phyloP scores from a whole-genome alignment of 2,888 invertebrate genomes.

The Pheosia tremula region DNA sequence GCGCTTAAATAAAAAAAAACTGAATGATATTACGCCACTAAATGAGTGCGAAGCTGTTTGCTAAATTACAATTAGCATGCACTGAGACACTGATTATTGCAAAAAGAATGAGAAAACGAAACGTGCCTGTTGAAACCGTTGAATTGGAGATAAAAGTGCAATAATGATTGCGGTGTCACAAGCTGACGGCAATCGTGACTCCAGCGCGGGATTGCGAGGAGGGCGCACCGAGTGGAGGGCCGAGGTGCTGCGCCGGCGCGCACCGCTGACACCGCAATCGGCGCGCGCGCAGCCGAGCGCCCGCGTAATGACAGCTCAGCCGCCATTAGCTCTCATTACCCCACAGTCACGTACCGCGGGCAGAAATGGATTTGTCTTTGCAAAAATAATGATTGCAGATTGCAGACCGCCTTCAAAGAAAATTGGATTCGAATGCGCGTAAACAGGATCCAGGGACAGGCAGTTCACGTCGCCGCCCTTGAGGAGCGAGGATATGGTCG shows the following conservation, averaged over 20 bases:
- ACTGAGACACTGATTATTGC: slow-evolving; percentile 24
- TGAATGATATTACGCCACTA: slow-evolving; percentile 20
- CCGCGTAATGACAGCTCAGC: slow-evolving; percentile 73
- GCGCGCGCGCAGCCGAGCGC: slow-evolving; percentile 44
- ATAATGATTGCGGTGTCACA: slow-evolving; percentile 56
- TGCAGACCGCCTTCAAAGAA: slow-evolving; percentile 79
- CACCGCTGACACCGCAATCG: slow-evolving; percentile 40
- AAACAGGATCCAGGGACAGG: slow-evolving; percentile 67
- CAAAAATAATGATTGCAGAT: slow-evolving; percentile 82
- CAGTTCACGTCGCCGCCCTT: slow-evolving; percentile 52
- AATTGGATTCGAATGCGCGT: slow-evolving; percentile 77
- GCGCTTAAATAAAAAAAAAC: slow-evolving; percentile 15
- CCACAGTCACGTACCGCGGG: slow-evolving; percentile 78
- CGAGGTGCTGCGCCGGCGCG: slow-evolving; percentile 27
- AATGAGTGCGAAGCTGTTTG: slow-evolving; percentile 16
- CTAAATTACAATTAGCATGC: slow-evolving; percentile 26
- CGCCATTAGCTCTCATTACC: slow-evolving; percentile 81
- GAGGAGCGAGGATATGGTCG: slow-evolving; percentile 36
- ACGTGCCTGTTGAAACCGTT: slow-evolving; percentile 31
- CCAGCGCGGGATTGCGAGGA: slow-evolving; percentile 35
- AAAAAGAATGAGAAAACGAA: slow-evolving; percentile 31
- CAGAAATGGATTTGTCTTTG: slow-evolving; percentile 84
- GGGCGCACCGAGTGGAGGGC: slow-evolving; percentile 31
- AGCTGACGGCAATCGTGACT: slow-evolving; percentile 56
- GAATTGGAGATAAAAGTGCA: slow-evolving; percentile 47